phyloP scores from a whole-genome alignment of 2,113 vertebrate genomes.

The Archocentrus centrarchus region DNA sequence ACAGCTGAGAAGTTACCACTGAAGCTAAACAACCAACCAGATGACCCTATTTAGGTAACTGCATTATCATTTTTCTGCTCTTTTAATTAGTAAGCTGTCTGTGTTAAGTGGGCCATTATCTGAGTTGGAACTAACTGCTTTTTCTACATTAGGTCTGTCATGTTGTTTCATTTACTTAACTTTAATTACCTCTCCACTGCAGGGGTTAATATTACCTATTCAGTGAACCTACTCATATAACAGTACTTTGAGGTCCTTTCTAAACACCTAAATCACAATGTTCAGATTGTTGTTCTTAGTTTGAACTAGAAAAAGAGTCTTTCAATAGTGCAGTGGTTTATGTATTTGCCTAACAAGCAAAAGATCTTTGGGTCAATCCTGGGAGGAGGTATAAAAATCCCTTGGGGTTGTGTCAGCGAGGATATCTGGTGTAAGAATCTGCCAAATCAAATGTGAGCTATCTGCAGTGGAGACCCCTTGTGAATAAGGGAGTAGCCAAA shows the following conservation, averaged over 20 bases:
- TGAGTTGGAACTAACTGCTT: constrained; percentile 52
- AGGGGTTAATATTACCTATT: constrained; percentile 29
- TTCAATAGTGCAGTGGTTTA: background rate
- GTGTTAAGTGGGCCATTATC: constrained; percentile 69
- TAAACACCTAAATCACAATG: background rate
- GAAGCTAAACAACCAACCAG: constrained; percentile 65
- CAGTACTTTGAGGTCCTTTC: background rate
- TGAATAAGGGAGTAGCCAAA: background rate
- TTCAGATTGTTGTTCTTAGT: background rate
- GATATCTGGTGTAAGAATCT: background rate
- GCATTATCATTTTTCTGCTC: constrained; percentile 45
- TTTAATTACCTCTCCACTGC: constrained; percentile 64
- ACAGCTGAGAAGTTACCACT: constrained; percentile 73
- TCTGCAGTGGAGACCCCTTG: background rate
- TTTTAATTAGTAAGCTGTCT: constrained; percentile 78
- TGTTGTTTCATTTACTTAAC: constrained; percentile 67
- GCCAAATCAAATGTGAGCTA: background rate
- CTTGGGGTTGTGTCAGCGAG: background rate
- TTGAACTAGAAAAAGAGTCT: background rate
- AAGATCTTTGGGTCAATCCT: background rate
- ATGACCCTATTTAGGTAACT: constrained; percentile 66
- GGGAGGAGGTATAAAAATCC: background rate
- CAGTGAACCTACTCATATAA: constrained; percentile 16
- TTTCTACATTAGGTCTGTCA: constrained; percentile 61
- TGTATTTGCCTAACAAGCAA: background rate